A percentile compares a stretch with the other conserved stretches of the same genome.
Evolutionary conservation across 2,888 invertebrate species (phyloP).

Genomic region (Drosophila merina): DNA sequence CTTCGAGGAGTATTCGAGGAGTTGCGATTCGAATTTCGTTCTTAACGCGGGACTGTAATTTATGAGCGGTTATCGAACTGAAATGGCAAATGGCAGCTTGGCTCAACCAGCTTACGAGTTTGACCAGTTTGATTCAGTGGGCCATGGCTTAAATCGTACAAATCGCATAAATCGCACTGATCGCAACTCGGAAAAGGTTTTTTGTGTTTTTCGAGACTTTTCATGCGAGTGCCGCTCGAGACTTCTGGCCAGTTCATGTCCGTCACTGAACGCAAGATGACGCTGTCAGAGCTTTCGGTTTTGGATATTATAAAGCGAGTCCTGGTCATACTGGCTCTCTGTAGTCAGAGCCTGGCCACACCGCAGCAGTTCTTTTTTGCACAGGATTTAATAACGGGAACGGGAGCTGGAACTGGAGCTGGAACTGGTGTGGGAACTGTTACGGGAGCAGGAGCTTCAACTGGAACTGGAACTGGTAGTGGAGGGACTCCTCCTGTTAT

Average conservation of each 20-base stretch:
- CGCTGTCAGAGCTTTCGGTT: slow-evolving; percentile 33
- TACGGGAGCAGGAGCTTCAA: background rate
- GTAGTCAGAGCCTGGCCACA: slow-evolving; percentile 26
- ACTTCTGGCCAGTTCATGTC: slow-evolving; percentile 47
- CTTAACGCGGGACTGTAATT: slow-evolving; percentile 41
- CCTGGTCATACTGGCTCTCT: slow-evolving; percentile 11
- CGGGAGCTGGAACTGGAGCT: background rate
- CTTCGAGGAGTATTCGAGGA: background rate
- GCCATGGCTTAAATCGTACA: slow-evolving; percentile 33
- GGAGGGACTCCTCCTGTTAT: slow-evolving; percentile 31
- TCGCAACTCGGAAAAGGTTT: slow-evolving; percentile 53
- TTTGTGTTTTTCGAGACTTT: slow-evolving; percentile 62
- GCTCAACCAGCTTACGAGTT: slow-evolving; percentile 65
- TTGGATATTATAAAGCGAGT: slow-evolving; percentile 15
- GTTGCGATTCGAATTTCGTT: background rate
- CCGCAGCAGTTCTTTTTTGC: slow-evolving; percentile 59
- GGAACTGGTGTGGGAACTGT: background rate
- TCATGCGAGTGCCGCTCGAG: slow-evolving; percentile 33
- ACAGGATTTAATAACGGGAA: slow-evolving; percentile 26
- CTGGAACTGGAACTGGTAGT: background rate
- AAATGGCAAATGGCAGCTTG: slow-evolving; percentile 50
- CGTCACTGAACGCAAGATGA: slow-evolving; percentile 59
- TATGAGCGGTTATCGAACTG: slow-evolving; percentile 68
- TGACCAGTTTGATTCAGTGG: slow-evolving; percentile 47
- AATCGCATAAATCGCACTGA: background rate